Evolutionary conservation across 2,888 invertebrate genomes (phyloP).

Genomic region (Axea sp.): DNA sequence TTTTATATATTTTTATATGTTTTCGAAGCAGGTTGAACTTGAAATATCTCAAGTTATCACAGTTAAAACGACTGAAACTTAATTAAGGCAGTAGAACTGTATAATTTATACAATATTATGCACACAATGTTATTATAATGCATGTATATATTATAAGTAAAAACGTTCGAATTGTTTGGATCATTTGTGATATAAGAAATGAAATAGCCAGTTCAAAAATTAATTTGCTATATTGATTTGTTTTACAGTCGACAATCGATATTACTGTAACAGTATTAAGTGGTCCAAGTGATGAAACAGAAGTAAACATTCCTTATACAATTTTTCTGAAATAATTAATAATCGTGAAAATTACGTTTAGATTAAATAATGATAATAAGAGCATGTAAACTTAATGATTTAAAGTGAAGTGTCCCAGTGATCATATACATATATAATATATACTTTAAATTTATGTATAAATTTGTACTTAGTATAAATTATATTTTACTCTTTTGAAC

Average conservation of each 20-base stretch:
- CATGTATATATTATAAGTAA: neutral
- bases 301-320: slow-evolving; percentile 29
- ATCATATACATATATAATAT: slow-evolving; percentile 5
- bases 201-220: slow-evolving; percentile 1
- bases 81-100: neutral
- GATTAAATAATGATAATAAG: slow-evolving; percentile 1
- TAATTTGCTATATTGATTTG: slow-evolving; percentile 7
- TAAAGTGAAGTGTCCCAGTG: no score
- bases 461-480: slow-evolving; percentile 52
- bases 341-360: neutral
- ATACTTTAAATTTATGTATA: slow-evolving; percentile 33
- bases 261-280: slow-evolving; percentile 44
- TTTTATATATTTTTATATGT: slow-evolving; percentile 5
- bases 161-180: slow-evolving; percentile 17
- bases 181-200: slow-evolving; percentile 9
- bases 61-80: slow-evolving; percentile 6
- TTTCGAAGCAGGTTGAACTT: slow-evolving; percentile 5
- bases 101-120: slow-evolving; percentile 4
- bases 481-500: slow-evolving; percentile 30
- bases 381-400: neutral
- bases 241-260: slow-evolving; percentile 38
- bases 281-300: slow-evolving; percentile 30
- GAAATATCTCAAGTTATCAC: slow-evolving; percentile 1
- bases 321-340: slow-evolving; percentile 10
- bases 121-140: neutral